Percentiles rank a stretch among this genome's conserved stretches.
Evolutionary conservation across 2,797 vertebrate genomes (phyloP).

Genomic region (Cottoperca gobio): DNA sequence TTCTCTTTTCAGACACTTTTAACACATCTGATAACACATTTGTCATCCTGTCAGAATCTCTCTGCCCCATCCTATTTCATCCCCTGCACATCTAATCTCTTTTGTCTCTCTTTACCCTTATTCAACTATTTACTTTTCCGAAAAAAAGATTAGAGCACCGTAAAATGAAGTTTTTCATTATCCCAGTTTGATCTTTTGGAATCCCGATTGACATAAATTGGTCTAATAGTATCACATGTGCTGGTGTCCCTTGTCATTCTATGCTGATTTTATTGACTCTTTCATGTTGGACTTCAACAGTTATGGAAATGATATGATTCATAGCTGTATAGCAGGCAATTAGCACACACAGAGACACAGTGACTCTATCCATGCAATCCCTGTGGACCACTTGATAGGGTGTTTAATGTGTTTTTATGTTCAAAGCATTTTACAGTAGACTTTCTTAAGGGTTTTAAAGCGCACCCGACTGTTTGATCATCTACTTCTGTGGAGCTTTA

Average conservation of each 20-base stretch:
- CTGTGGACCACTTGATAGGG: slow-evolving; percentile 59
- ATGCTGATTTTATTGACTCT: slow-evolving; percentile 34
- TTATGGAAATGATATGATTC: slow-evolving; percentile 60
- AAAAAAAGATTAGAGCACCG: background rate
- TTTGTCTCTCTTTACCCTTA: slow-evolving; percentile 19
- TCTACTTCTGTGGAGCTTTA: slow-evolving; percentile 50
- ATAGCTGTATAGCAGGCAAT: slow-evolving; percentile 42
- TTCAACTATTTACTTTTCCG: slow-evolving; percentile 15
- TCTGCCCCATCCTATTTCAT: slow-evolving; percentile 21
- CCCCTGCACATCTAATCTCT: slow-evolving; percentile 32
- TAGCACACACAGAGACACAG: slow-evolving; percentile 21
- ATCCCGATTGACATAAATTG: slow-evolving; percentile 42
- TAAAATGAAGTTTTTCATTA: slow-evolving; percentile 36
- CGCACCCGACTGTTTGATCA: slow-evolving; percentile 63
- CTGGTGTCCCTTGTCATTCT: slow-evolving; percentile 53
- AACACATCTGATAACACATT: slow-evolving; percentile 26
- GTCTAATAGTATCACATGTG: slow-evolving; percentile 39
- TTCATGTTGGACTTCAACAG: slow-evolving; percentile 55
- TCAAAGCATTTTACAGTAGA: slow-evolving; percentile 69
- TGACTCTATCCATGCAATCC: slow-evolving; percentile 26
- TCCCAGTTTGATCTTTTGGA: slow-evolving; percentile 44
- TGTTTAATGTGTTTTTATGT: slow-evolving; percentile 71
- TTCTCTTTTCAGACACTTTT: background rate
- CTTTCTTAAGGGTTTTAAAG: slow-evolving; percentile 61
- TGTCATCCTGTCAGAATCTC: slow-evolving; percentile 20